phyloP scores from a whole-genome alignment of 2,797 vertebrate species.

The Propithecus deckenii region DNA sequence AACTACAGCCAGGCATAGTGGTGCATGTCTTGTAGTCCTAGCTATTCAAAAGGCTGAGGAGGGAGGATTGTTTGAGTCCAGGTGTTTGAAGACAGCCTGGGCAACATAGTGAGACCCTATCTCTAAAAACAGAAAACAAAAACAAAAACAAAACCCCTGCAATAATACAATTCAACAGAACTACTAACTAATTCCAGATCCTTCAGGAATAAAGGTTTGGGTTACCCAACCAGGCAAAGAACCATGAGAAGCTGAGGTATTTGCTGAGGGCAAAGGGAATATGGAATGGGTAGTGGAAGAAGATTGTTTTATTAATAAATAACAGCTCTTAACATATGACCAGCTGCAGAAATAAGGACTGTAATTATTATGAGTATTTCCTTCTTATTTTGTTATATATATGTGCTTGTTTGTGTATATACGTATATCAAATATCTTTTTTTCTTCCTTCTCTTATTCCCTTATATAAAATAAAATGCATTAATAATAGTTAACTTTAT shows the following conservation, averaged over 20 bases:
- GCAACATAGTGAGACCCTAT: not conserved
- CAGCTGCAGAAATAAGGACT: not conserved
- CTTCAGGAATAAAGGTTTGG: not conserved
- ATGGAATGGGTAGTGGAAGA: not conserved
- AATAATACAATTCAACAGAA: not conserved
- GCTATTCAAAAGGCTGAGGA: not conserved
- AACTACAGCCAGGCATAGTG: not conserved
- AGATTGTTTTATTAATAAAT: not conserved
- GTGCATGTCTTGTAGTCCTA: not conserved
- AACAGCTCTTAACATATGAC: not conserved
- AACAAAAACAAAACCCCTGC: not conserved
- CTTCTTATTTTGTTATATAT: not conserved
- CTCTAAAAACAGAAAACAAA: not conserved
- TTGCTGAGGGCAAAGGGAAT: not conserved
- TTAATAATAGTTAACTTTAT: not conserved
- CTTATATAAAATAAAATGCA: not conserved
- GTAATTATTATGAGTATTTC: not conserved
- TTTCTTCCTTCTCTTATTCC: not conserved
- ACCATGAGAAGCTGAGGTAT: not conserved
- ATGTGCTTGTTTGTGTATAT: not conserved
- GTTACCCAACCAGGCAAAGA: not conserved
- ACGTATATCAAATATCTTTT: not conserved
- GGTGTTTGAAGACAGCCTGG: not conserved
- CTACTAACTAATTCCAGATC: not conserved
- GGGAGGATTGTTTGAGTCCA: not conserved